A percentile compares a stretch with the other conserved stretches of the same genome.
phyloP scores from a whole-genome alignment of 2,888 invertebrate species.

The Electrophaes corylata region DNA sequence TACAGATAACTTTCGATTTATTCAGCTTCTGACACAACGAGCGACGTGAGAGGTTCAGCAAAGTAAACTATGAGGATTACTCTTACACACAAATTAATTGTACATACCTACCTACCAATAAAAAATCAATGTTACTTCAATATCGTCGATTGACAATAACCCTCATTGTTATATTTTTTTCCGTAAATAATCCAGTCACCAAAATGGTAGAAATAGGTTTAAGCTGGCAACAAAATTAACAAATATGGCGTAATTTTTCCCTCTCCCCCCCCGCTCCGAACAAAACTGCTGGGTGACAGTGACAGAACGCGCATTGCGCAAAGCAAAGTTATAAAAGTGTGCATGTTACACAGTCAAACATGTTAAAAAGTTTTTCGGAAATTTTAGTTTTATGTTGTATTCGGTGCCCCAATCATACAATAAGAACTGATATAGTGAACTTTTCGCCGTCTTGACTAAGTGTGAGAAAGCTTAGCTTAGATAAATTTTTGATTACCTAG shows the following conservation, averaged over 20 bases:
- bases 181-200: too few species aligned
- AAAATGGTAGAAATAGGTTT: conserved; percentile 25
- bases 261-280: conserved; percentile 37
- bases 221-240: conserved; percentile 47
- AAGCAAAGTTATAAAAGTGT: conserved; percentile 71
- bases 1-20: too few species aligned
- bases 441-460: conserved; percentile 92
- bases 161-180: too few species aligned
- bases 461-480: conserved; percentile 72
- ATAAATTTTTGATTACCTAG: conserved; percentile 66
- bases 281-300: conserved; percentile 53
- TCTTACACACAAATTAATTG: too few species aligned
- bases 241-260: conserved; percentile 63
- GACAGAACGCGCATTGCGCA: conserved; percentile 66
- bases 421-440: conserved; percentile 89
- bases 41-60: too few species aligned
- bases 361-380: conserved; percentile 90
- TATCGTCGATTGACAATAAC: too few species aligned
- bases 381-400: conserved; percentile 89
- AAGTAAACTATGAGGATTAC: too few species aligned
- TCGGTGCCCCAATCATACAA: conserved; percentile 88
- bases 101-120: too few species aligned
- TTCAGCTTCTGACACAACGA: too few species aligned
- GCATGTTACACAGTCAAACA: conserved; percentile 84
- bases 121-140: too few species aligned